Percentiles rank a stretch among this genome's conserved stretches.
phyloP scores from a whole-genome alignment of 2,888 invertebrate species.

The Hirudinaria manillensis region DNA sequence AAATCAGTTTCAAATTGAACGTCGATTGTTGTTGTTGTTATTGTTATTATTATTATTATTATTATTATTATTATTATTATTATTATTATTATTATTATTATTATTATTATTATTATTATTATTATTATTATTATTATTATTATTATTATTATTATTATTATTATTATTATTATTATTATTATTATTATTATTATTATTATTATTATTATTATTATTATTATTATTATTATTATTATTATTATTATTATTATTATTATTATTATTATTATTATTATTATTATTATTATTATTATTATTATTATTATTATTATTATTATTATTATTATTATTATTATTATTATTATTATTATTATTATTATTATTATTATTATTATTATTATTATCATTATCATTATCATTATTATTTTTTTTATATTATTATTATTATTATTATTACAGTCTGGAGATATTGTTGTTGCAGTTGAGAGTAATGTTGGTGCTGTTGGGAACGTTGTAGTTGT shows the following conservation, averaged over 20 bases:
- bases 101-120: not conserved
- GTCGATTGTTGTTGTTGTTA: not conserved
- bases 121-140: not conserved
- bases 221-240: not conserved
- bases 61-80: not conserved
- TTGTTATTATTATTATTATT: not conserved
- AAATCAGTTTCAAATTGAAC: conserved; percentile 15
- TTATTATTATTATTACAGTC: too few species aligned
- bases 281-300: too few species aligned
- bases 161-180: not conserved
- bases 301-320: too few species aligned
- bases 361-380: too few species aligned
- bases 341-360: too few species aligned
- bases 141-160: not conserved
- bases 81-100: not conserved
- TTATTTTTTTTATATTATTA: too few species aligned
- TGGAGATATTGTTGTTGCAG: too few species aligned
- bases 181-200: not conserved
- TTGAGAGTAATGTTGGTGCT: too few species aligned
- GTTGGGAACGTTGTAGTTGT: too few species aligned
- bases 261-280: too few species aligned
- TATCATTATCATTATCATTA: too few species aligned
- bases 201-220: not conserved
- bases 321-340: too few species aligned
- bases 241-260: not conserved